phyloP scores from a whole-genome alignment of 92 coral and sea anemone genomes.

The Muricea muricata region DNA sequence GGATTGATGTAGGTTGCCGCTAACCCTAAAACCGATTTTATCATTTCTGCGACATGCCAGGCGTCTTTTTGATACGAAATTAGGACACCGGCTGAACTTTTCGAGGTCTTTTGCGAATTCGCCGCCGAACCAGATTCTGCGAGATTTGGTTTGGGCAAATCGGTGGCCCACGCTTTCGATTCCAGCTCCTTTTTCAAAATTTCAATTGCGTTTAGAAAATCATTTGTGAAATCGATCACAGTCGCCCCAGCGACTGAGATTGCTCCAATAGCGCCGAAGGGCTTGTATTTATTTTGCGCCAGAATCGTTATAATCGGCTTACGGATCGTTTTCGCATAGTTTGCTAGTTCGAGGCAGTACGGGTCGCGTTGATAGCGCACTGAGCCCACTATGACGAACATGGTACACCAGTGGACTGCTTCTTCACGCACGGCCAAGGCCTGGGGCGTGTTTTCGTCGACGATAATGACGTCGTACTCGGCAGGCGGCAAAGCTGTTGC shows the following conservation, averaged over 20 bases:
- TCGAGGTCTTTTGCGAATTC: background rate
- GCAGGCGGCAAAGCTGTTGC: conserved; percentile 48
- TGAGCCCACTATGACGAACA: conserved; percentile 70
- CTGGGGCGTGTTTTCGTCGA: conserved; percentile 67
- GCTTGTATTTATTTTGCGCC: conserved; percentile 71
- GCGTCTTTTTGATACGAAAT: conserved; percentile 73
- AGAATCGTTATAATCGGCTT: conserved; percentile 69
- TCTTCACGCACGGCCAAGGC: conserved; percentile 63
- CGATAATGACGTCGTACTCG: conserved; percentile 48
- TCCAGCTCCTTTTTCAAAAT: conserved; percentile 35
- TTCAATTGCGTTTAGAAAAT: conserved; percentile 35
- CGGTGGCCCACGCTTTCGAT: conserved; percentile 27
- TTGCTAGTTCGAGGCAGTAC: conserved; percentile 72
- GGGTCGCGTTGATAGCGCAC: conserved; percentile 76
- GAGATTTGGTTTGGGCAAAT: conserved; percentile 44
- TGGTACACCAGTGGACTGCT: conserved; percentile 69
- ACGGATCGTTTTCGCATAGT: conserved; percentile 80
- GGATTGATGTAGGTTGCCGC: conserved; percentile 65
- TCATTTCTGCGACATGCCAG: conserved; percentile 54
- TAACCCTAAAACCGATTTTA: conserved; percentile 59
- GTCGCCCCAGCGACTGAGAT: conserved; percentile 72
- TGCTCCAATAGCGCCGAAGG: conserved; percentile 75
- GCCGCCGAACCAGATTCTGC: background rate
- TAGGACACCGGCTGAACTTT: conserved; percentile 46
- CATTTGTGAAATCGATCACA: conserved; percentile 37